Conservation (phyloP, 2,113 vertebrate genomes). For the Marmota monax region DNA sequence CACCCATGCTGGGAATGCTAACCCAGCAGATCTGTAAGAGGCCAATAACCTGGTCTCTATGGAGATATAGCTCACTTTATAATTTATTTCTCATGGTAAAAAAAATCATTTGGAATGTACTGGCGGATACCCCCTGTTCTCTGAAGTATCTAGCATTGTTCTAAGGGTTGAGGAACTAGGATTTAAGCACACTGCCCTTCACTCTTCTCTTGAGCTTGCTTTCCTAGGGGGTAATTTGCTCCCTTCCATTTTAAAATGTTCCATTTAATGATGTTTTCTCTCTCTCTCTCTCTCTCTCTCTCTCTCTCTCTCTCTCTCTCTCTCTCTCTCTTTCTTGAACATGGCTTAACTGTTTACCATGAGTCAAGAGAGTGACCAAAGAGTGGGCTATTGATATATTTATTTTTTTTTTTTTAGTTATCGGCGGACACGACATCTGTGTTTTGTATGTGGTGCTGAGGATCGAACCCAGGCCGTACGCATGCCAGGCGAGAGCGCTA, state of each 20-base stretch:
- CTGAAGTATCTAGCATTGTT: neutral
- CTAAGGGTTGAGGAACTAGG: neutral
- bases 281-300: too few relatives aligned
- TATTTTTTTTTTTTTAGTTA: too few relatives aligned
- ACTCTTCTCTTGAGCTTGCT: neutral
- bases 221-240: accelerated
- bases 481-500: too few relatives aligned
- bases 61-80: neutral
- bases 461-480: too few relatives aligned
- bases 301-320: too few relatives aligned
- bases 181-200: accelerated
- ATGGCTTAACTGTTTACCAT: neutral
- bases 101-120: neutral
- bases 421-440: too few relatives aligned
- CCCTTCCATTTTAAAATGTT: neutral
- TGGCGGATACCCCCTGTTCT: neutral
- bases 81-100: neutral
- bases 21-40: neutral
- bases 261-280: neutral
- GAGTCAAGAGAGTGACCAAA: neutral
- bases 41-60: neutral
- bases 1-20: too few relatives aligned
- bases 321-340: neutral
- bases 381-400: too few relatives aligned
- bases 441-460: too few relatives aligned